Evolutionary conservation across 2,797 vertebrate species (phyloP).

Genomic region (Siniperca scherzeri): DNA sequence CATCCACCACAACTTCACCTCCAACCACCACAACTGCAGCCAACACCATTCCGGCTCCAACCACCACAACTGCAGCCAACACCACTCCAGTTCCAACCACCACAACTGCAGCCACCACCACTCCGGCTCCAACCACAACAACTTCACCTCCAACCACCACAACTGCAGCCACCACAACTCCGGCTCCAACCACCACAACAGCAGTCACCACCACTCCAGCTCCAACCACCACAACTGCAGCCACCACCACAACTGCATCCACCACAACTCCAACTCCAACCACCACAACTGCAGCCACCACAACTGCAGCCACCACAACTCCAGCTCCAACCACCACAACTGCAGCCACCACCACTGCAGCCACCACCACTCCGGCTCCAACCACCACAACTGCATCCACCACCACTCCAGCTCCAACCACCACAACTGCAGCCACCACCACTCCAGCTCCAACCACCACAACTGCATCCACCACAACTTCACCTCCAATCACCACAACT

Average conservation of each 20-base stretch:
- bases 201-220: not conserved
- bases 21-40: not conserved
- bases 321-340: not conserved
- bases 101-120: not conserved
- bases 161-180: too few species aligned
- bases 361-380: not conserved
- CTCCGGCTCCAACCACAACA: too few species aligned
- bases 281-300: too few species aligned
- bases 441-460: not conserved
- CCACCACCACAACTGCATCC: too few species aligned
- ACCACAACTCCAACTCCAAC: too few species aligned
- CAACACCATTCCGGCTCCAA: not conserved
- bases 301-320: not conserved
- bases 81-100: not conserved
- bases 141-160: too few species aligned
- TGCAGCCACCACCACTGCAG: not conserved
- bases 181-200: too few species aligned
- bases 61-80: not conserved
- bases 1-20: not conserved
- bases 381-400: not conserved
- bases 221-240: too few species aligned
- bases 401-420: not conserved
- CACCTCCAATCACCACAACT: not conserved
- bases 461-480: not conserved
- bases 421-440: not conserved